A percentile compares a stretch with the other conserved stretches of the same genome.
Evolutionary conservation across 1,140 invertebrate species (phyloP).

Genomic region (Cydia splendana): DNA sequence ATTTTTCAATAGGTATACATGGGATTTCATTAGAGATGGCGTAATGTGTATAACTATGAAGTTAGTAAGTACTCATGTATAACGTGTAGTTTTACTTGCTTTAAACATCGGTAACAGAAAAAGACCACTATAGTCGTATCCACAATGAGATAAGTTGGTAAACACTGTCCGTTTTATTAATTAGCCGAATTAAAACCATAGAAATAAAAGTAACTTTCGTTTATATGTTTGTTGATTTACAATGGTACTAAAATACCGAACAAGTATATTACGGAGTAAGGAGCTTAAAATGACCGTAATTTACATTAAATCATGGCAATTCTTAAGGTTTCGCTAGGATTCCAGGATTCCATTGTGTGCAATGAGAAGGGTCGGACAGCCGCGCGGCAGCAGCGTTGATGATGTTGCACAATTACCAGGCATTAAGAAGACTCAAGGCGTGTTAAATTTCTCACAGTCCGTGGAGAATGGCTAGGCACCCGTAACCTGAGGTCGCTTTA

Average conservation of each 20-base stretch:
- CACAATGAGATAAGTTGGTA: too few species aligned
- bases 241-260: not conserved
- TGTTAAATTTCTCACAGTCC: constrained; percentile 62
- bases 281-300: constrained; percentile 35
- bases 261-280: constrained; percentile 2
- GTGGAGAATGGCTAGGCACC: constrained; percentile 55
- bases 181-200: too few species aligned
- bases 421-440: constrained; percentile 59
- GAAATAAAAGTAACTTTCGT: not conserved
- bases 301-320: constrained; percentile 35
- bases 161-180: too few species aligned
- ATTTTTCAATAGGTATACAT: constrained; percentile 9
- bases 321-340: constrained; percentile 17
- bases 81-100: too few species aligned
- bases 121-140: too few species aligned
- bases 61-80: not conserved
- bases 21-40: constrained; percentile 5
- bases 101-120: too few species aligned
- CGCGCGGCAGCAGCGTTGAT: constrained; percentile 40
- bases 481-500: constrained; percentile 55
- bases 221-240: not conserved
- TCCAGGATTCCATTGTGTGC: constrained; percentile 30
- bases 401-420: constrained; percentile 62
- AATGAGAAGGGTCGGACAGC: constrained; percentile 30
- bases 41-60: not conserved